A percentile compares a stretch with the other conserved stretches of the same genome.
These are phyloP conservation scores for Balearica regulorum DNA, from an alignment of 2,797 vertebrate species.

Conservation along the genomic window DNA sequence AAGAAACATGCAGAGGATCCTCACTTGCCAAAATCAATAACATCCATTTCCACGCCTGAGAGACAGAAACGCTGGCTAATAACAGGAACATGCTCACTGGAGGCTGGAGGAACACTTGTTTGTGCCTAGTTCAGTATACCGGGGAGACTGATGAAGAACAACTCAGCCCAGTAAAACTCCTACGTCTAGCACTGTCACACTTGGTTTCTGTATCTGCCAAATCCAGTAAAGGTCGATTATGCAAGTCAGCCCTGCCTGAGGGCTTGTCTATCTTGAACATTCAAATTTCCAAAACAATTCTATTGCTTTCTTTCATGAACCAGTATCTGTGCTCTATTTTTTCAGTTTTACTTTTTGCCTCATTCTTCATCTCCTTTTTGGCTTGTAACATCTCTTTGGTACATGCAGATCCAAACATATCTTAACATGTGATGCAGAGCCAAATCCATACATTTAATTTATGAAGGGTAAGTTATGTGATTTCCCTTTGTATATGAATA, in stretches of 20 bases:
- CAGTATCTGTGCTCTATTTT: not conserved
- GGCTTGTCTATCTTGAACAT: constrained; percentile 20
- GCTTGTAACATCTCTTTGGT: not conserved
- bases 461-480: not conserved
- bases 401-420: not conserved
- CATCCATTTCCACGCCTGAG: not conserved
- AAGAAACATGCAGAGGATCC: not conserved
- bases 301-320: constrained; percentile 23
- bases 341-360: not conserved
- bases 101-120: constrained; percentile 11
- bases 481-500: not conserved
- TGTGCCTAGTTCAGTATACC: not conserved
- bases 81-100: not conserved
- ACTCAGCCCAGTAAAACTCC: not conserved
- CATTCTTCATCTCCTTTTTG: not conserved
- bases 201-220: constrained; percentile 16
- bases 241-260: constrained; percentile 18
- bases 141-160: not conserved
- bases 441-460: not conserved
- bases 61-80: not conserved
- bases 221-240: not conserved
- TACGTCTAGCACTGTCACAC: not conserved
- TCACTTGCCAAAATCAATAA: constrained; percentile 35
- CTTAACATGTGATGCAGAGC: not conserved
- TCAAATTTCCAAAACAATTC: constrained; percentile 42